Evolutionary conservation across 2,797 vertebrate genomes (phyloP).

Genomic region (Crenuchus spilurus): DNA sequence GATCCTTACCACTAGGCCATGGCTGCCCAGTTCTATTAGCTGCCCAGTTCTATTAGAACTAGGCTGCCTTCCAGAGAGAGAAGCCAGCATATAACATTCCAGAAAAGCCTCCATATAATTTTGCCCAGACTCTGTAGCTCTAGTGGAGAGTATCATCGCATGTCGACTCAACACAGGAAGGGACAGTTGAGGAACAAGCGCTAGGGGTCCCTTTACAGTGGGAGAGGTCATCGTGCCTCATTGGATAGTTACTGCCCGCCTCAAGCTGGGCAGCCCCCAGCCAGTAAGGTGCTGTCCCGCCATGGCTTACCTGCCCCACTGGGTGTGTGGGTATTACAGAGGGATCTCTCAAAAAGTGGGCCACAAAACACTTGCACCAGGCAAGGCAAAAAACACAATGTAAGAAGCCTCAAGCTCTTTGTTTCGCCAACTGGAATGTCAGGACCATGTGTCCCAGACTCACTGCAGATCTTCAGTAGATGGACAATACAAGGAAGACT

Average conservation of each 20-base stretch:
- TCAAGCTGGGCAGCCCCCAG: too few species aligned
- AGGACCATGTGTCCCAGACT: not conserved
- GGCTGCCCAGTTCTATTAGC: too few species aligned
- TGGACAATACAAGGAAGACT: not conserved
- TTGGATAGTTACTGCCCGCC: too few species aligned
- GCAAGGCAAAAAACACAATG: not conserved
- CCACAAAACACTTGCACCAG: not conserved
- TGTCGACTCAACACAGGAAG: conserved; percentile 1
- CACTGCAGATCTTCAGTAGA: not conserved
- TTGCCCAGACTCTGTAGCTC: not conserved
- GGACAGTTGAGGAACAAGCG: conserved; percentile 5
- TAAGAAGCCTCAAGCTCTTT: not conserved
- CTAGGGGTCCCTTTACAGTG: conserved; percentile 26
- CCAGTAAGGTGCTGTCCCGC: too few species aligned
- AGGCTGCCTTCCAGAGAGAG: too few species aligned
- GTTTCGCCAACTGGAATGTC: not conserved
- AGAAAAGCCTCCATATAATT: not conserved
- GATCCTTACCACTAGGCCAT: too few species aligned
- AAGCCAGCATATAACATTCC: too few species aligned
- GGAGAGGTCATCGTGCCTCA: conserved; percentile 4
- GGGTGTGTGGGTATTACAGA: conserved; percentile 23
- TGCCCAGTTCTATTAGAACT: too few species aligned
- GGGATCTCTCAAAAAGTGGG: not conserved
- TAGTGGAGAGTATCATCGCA: not conserved
- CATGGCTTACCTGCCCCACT: too few species aligned